Evolutionary conservation across 2,113 vertebrate genomes (phyloP).

Genomic region (Peromyscus leucopus): DNA sequence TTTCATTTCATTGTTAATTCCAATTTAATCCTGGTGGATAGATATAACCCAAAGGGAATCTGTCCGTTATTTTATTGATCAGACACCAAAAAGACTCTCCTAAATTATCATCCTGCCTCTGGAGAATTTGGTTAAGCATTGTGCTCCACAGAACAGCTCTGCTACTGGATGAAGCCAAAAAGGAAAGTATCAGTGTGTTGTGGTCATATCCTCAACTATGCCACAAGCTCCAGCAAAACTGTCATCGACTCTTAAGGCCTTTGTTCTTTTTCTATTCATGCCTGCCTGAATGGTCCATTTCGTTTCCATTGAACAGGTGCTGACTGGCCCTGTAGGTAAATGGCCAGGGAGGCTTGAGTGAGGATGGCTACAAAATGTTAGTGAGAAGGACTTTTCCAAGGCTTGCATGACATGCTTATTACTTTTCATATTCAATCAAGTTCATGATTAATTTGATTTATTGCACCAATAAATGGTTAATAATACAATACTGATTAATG

Average conservation of each 20-base stretch:
- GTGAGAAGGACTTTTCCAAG: neutral
- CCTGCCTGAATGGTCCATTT: neutral
- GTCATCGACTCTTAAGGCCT: neutral
- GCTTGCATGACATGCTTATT: neutral
- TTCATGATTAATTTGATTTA: neutral
- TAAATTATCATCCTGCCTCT: neutral
- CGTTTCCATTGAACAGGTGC: neutral
- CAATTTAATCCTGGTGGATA: conserved; percentile 26
- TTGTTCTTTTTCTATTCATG: neutral
- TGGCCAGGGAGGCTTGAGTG: neutral
- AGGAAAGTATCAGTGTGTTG: neutral
- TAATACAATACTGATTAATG: neutral
- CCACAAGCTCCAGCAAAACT: neutral
- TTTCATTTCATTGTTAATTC: conserved; percentile 27
- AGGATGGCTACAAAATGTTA: neutral
- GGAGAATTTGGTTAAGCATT: conserved; percentile 5
- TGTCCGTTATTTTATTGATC: neutral
- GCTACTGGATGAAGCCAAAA: neutral
- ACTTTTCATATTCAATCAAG: neutral
- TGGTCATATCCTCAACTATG: neutral
- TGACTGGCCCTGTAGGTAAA: neutral
- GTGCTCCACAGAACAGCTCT: neutral
- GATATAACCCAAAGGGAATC: neutral
- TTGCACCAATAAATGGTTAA: neutral
- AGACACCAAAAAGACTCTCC: neutral